These are phyloP conservation scores for Pipistrellus pipistrellus DNA, from an alignment of 2,797 vertebrate species.

Conservation along the genomic window DNA sequence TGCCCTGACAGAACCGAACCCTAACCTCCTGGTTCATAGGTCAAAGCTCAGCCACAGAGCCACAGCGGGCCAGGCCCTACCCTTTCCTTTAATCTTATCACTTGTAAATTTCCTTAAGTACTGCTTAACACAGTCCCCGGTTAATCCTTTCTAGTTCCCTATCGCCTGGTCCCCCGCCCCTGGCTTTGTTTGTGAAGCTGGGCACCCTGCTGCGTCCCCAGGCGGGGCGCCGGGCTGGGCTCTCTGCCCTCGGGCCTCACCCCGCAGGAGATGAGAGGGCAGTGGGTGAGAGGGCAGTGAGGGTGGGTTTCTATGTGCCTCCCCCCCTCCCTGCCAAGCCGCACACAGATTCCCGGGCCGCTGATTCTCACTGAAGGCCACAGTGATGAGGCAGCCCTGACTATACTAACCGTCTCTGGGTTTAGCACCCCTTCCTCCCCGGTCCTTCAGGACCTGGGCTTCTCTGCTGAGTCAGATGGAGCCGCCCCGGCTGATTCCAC, in stretches of 20 bases:
- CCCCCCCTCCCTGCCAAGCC: neutral
- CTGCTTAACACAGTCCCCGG: neutral
- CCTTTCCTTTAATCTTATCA: neutral
- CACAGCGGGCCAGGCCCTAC: too few species aligned
- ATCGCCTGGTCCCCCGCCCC: neutral
- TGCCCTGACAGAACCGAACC: too few species aligned
- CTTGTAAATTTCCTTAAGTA: neutral
- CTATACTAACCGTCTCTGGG: neutral
- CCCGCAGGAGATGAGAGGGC: neutral
- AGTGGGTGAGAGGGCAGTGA: neutral
- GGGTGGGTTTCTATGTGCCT: neutral
- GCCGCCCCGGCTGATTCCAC: neutral
- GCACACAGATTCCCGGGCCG: neutral
- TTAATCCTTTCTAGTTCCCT: neutral
- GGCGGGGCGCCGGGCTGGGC: fast-evolving
- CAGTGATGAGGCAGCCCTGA: neutral
- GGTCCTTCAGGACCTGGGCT: neutral
- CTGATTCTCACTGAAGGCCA: neutral
- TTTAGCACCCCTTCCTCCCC: neutral
- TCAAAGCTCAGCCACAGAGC: too few species aligned
- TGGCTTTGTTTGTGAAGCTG: neutral
- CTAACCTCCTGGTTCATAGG: too few species aligned
- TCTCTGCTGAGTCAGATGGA: neutral
- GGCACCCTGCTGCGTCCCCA: too few species aligned
- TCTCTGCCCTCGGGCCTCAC: neutral